Base-by-base conservation (phyloP, 2,797 vertebrate species). In the Scomberomorus guttatus region DNA sequence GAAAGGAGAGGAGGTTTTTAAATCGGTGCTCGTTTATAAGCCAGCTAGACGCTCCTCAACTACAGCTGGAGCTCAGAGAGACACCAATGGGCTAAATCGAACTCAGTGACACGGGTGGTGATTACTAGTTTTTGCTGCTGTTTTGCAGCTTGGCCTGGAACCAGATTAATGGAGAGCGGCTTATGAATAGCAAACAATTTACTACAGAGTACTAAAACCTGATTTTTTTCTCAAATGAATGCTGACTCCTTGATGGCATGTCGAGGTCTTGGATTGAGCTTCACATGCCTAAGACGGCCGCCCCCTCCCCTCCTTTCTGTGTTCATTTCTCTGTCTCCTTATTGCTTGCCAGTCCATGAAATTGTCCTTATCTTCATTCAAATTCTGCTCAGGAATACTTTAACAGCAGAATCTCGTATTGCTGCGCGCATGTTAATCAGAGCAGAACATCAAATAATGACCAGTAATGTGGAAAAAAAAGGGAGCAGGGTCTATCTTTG, bases 21-120 rank as follows among this genome's bases (percentile, higher is more conserved):
- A n/a, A 32, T 32, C 29, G 6, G 29, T 6, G 29, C 6, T 32
- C 6, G 29, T 32, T 32, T 32, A 6, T 32, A 32, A 32, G 29
- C 29, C 29, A 32, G 44, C 58, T 56, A 3, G 44, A 48, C 48
- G 39, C 66, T 63, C 60, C 81, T 82, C 64, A 25, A 76, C 50
- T 78, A 22, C 88, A 87, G 89, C 84, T 87, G 87, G 75, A 87
- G 79, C 75, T 70, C 50, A 4, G 63, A 17, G 67, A 54, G 52
- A 69, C 81, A 74, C 10, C 32, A 70, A 82, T 56, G 63, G 51
- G 71, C 72, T 46, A 11, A 65, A 79, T 51, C 12, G 12, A 73
- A 66, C 76, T 70, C 58, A 0, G 20, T 78, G 83, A 75, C 86
- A 73, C 0, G 13, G 65, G 14, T 55, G 76, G 24, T 78, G 60